These are phyloP conservation scores for Danaus melanippus DNA, from an alignment of 1,140 invertebrate species.

Conservation along the genomic window DNA sequence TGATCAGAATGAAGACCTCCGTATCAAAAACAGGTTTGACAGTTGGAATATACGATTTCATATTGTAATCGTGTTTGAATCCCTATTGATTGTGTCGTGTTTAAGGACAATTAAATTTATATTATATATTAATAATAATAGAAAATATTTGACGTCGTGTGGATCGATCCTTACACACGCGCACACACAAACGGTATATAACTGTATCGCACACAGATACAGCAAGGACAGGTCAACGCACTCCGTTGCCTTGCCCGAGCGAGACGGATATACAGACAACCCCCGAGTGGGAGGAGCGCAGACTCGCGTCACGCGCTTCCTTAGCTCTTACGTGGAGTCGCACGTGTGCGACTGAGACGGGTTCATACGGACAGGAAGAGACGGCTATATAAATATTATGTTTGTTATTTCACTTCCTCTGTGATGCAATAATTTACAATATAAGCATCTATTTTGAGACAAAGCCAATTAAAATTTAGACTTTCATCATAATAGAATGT, in stretches of 20 bases:
- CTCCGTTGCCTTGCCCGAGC: constrained; percentile 67
- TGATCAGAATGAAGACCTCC: constrained; percentile 14
- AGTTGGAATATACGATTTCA: too few species aligned
- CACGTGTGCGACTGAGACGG: constrained; percentile 48
- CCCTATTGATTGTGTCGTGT: background rate
- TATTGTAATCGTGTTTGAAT: too few species aligned
- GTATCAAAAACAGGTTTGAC: constrained; percentile 14
- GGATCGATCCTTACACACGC: constrained; percentile 54
- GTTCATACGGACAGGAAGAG: constrained; percentile 43
- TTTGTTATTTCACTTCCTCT: constrained; percentile 70
- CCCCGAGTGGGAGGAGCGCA: constrained; percentile 32
- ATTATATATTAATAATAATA: constrained; percentile 5
- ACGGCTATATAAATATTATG: constrained; percentile 68
- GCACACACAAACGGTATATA: constrained; percentile 51
- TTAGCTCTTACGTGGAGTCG: constrained; percentile 34
- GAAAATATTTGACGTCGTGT: constrained; percentile 30
- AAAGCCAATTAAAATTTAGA: constrained; percentile 46
- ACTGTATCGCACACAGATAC: constrained; percentile 64
- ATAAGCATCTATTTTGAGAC: constrained; percentile 62
- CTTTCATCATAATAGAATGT: constrained; percentile 17
- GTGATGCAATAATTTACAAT: constrained; percentile 69
- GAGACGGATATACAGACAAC: constrained; percentile 34
- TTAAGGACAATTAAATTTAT: constrained; percentile 5
- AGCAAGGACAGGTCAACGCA: constrained; percentile 71
- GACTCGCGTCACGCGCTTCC: constrained; percentile 33